Percentiles rank a stretch among this genome's conserved stretches.
These are phyloP conservation scores for Isurus oxyrinchus DNA, from an alignment of 2,113 vertebrate genomes.

Conservation along the genomic window DNA sequence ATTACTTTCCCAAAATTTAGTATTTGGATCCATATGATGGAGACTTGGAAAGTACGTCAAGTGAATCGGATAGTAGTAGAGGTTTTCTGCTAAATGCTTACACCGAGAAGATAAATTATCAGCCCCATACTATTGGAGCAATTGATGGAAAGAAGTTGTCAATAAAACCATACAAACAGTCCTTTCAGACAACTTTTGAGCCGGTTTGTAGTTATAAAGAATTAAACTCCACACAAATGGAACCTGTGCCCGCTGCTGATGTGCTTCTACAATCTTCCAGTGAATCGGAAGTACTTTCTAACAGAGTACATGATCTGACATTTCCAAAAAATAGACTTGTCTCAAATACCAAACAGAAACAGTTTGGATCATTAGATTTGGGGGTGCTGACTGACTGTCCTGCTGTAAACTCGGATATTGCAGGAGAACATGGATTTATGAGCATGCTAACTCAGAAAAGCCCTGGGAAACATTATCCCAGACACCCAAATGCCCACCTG, in stretches of 20 bases:
- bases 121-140: not conserved
- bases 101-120: slow-evolving; percentile 30
- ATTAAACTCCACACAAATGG: not conserved
- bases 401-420: not conserved
- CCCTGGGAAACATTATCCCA: not conserved
- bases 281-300: slow-evolving; percentile 42
- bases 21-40: slow-evolving; percentile 72
- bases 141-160: slow-evolving; percentile 30
- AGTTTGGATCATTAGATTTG: not conserved
- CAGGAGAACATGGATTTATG: not conserved
- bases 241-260: slow-evolving; percentile 34
- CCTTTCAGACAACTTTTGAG: not conserved
- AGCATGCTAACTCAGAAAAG: not conserved
- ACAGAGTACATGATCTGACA: not conserved
- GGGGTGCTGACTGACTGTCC: not conserved
- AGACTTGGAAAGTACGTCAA: slow-evolving; percentile 63
- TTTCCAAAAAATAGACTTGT: not conserved
- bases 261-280: slow-evolving; percentile 51
- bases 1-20: slow-evolving; percentile 48
- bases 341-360: not conserved
- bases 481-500: not conserved
- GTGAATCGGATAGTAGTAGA: slow-evolving; percentile 38
- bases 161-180: slow-evolving; percentile 29
- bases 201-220: not conserved
- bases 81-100: slow-evolving; percentile 41